Evolutionary conservation across 2,113 vertebrate species (phyloP).

Genomic region (Cyprinodon variegatus): DNA sequence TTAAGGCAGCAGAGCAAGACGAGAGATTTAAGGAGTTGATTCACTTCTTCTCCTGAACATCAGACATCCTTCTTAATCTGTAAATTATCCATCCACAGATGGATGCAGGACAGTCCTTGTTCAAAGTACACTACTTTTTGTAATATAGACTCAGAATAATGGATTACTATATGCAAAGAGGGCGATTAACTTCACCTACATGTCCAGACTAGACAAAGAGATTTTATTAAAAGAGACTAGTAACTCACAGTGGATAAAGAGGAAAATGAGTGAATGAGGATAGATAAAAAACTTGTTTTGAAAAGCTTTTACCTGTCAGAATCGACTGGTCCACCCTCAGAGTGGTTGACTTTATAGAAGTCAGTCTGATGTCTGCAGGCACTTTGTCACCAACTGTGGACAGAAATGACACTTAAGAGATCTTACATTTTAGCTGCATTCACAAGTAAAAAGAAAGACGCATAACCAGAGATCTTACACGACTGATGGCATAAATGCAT

Average conservation of each 20-base stretch:
- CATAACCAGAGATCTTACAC: neutral
- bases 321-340: conserved; percentile 98
- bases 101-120: conserved; percentile 12
- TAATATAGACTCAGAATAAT: neutral
- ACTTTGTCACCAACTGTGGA: conserved; percentile 97
- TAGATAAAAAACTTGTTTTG: neutral
- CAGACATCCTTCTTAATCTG: conserved; percentile 16
- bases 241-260: neutral
- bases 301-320: conserved; percentile 87
- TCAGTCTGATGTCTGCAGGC: conserved; percentile 95
- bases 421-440: conserved; percentile 10
- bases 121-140: neutral
- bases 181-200: neutral
- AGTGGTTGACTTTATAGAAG: conserved; percentile 97
- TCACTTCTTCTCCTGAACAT: conserved; percentile 34
- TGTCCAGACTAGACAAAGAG: neutral
- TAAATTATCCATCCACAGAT: conserved; percentile 15
- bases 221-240: neutral
- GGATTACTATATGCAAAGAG: neutral
- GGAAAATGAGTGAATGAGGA: neutral
- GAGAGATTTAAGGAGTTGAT: conserved; percentile 51
- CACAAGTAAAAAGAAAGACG: neutral
- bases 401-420: conserved; percentile 28
- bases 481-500: neutral
- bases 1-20: conserved; percentile 74